These are phyloP conservation scores for Lophius americanus DNA, from an alignment of 2,797 vertebrate genomes.

Conservation along the genomic window DNA sequence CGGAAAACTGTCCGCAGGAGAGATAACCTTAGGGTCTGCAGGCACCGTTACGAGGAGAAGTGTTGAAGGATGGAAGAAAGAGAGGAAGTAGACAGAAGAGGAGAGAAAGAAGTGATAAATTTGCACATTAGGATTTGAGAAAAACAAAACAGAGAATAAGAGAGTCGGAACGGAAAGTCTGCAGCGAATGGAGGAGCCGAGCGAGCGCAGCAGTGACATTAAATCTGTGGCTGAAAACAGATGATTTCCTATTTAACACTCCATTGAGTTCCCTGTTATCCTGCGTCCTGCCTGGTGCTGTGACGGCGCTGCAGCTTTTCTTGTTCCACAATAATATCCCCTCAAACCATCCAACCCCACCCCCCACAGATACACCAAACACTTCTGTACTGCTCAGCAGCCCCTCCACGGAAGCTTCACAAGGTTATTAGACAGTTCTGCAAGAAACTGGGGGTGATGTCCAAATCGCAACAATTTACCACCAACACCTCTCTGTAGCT, in stretches of 20 bases:
- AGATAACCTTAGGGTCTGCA: constrained; percentile 53
- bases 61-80: constrained; percentile 7
- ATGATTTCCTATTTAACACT: constrained; percentile 92
- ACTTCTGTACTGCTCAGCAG: constrained; percentile 72
- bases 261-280: constrained; percentile 86
- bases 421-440: constrained; percentile 61
- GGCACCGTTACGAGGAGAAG: constrained; percentile 24
- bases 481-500: constrained; percentile 55
- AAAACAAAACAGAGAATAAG: constrained; percentile 45
- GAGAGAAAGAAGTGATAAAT: not conserved
- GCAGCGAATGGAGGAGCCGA: constrained; percentile 43
- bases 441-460: constrained; percentile 46
- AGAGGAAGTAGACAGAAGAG: constrained; percentile 1
- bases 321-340: constrained; percentile 72
- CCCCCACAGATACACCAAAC: constrained; percentile 11
- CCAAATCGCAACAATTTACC: constrained; percentile 77
- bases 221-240: constrained; percentile 88
- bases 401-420: constrained; percentile 56
- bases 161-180: constrained; percentile 19
- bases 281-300: constrained; percentile 70
- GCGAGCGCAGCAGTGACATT: constrained; percentile 81
- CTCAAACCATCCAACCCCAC: constrained; percentile 37
- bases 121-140: constrained; percentile 22
- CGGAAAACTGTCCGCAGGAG: constrained; percentile 1
- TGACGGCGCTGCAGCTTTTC: constrained; percentile 70